Evolutionary conservation across 2,797 vertebrate species (phyloP).

Genomic region (Melanotaenia trifasciata): DNA sequence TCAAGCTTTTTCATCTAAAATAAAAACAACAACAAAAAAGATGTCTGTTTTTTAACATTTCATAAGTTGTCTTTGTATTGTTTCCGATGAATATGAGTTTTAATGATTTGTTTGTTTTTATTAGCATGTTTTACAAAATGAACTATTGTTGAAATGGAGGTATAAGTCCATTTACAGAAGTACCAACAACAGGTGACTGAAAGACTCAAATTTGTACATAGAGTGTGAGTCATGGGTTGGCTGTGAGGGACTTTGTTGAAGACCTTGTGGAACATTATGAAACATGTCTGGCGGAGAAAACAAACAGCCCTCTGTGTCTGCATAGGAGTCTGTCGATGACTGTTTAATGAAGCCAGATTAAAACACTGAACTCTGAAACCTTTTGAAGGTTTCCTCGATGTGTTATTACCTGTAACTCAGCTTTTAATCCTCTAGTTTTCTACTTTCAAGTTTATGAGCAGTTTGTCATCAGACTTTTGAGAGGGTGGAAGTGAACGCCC

Average conservation of each 20-base stretch:
- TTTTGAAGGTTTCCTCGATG: constrained; percentile 38
- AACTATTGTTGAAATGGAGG: no score
- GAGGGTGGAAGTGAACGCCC: constrained; percentile 18
- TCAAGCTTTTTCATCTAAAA: no score
- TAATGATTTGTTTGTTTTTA: no score
- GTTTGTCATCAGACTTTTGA: constrained; percentile 28
- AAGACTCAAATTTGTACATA: neutral
- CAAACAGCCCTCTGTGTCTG: constrained; percentile 38
- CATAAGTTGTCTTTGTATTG: no score
- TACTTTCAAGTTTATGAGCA: neutral
- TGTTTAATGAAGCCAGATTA: constrained; percentile 30
- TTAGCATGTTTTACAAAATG: neutral
- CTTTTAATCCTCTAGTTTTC: constrained; percentile 19
- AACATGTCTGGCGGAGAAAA: constrained; percentile 43
- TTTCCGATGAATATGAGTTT: no score
- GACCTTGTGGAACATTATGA: constrained; percentile 35
- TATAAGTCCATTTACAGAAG: neutral
- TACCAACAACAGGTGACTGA: constrained; percentile 6
- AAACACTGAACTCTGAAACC: neutral
- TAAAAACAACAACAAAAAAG: no score
- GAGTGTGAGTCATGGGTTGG: constrained; percentile 20
- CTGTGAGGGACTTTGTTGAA: constrained; percentile 29
- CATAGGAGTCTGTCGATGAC: constrained; percentile 16
- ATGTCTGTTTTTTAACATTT: no score
- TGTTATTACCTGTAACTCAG: constrained; percentile 21